phyloP scores from a whole-genome alignment of 2,888 invertebrate species.

The Temnothorax rugatulus region DNA sequence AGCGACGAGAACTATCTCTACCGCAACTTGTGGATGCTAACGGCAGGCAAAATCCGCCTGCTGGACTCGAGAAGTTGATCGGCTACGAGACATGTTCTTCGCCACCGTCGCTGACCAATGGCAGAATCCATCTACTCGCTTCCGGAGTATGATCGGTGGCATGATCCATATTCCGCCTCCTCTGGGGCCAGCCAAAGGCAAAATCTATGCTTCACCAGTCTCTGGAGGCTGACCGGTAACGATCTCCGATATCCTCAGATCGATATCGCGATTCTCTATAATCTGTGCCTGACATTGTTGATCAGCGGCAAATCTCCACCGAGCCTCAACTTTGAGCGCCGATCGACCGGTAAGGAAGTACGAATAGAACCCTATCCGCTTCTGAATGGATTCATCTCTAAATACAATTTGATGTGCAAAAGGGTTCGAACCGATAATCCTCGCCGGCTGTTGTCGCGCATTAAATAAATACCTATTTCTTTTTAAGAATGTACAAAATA shows the following conservation, averaged over 20 bases:
- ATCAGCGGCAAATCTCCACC: slow-evolving; percentile 18
- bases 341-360: slow-evolving; percentile 9
- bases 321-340: slow-evolving; percentile 3
- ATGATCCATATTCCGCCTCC: slow-evolving; percentile 41
- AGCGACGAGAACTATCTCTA: not conserved
- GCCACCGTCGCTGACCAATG: slow-evolving; percentile 27
- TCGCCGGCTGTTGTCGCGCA: not conserved
- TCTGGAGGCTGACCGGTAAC: slow-evolving; percentile 44
- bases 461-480: not conserved
- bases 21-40: slow-evolving; percentile 40
- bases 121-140: slow-evolving; percentile 32
- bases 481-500: not conserved
- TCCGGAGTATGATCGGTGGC: slow-evolving; percentile 38
- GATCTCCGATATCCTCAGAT: slow-evolving; percentile 36
- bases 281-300: slow-evolving; percentile 34
- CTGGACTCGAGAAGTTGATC: slow-evolving; percentile 41
- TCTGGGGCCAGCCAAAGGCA: not conserved
- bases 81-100: slow-evolving; percentile 25
- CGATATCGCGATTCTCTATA: slow-evolving; percentile 38
- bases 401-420: slow-evolving; percentile 9
- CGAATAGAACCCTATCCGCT: not conserved
- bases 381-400: not conserved
- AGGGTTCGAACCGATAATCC: not conserved
- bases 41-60: slow-evolving; percentile 13
- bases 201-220: slow-evolving; percentile 41